Percentiles rank a stretch among this genome's conserved stretches.
Evolutionary conservation across 2,888 invertebrate species (phyloP).

Genomic region (Enchytraeus crypticus): DNA sequence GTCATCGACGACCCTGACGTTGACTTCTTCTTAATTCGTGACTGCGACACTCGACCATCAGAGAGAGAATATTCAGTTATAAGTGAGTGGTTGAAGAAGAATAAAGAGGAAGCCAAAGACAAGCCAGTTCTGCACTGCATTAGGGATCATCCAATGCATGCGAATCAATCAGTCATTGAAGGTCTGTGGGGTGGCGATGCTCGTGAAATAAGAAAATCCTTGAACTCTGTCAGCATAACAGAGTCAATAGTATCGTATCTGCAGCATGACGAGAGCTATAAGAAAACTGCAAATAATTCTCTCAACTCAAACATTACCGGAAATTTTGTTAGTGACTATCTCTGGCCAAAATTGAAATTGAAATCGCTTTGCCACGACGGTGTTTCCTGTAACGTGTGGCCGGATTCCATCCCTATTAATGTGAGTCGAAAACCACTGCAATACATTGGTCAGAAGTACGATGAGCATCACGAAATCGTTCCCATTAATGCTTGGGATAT

Average conservation of each 20-base stretch:
- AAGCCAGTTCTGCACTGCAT: constrained; percentile 18
- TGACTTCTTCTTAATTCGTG: constrained; percentile 10
- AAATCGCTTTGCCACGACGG: constrained; percentile 21
- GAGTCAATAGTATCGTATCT: not conserved
- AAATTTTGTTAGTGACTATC: constrained; percentile 8
- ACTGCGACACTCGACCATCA: constrained; percentile 4
- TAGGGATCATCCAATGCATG: constrained; percentile 21
- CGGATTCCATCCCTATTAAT: constrained; percentile 13
- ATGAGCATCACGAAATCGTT: constrained; percentile 11
- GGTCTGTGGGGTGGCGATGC: constrained; percentile 19
- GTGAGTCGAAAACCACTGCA: constrained; percentile 9
- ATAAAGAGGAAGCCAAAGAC: not conserved
- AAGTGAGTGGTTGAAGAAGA: constrained; percentile 1
- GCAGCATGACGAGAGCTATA: not conserved
- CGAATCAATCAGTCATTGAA: constrained; percentile 10
- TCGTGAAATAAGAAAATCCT: not conserved
- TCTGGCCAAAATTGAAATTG: constrained; percentile 16
- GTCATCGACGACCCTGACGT: constrained; percentile 12
- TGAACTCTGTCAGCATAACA: not conserved
- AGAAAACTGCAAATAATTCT: not conserved
- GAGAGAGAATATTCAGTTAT: constrained; percentile 5
- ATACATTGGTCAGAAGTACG: constrained; percentile 20
- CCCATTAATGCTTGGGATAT: too few species aligned
- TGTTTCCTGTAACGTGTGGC: constrained; percentile 19
- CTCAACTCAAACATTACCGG: not conserved